A percentile compares a stretch with the other conserved stretches of the same genome.
phyloP scores from a whole-genome alignment of 1,140 invertebrate species.

The Notospermus geniculatus region DNA sequence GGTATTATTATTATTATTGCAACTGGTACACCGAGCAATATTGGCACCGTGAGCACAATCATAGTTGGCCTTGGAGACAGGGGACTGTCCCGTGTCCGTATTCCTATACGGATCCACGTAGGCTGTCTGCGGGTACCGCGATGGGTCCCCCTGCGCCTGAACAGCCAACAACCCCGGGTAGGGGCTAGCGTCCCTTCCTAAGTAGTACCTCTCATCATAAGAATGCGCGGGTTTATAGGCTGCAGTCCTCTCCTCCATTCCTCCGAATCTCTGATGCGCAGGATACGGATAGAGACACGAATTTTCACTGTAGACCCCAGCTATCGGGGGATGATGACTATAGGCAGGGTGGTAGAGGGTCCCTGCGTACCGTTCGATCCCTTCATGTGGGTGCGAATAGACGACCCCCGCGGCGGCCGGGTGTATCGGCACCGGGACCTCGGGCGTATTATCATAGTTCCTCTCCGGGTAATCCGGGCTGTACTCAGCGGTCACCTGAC shows the following conservation, averaged over 20 bases:
- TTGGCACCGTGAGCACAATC: too few relatives aligned
- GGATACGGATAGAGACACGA: conserved; percentile 33
- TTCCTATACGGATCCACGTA: conserved; percentile 4
- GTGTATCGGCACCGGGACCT: conserved; percentile 25
- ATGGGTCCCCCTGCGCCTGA: conserved; percentile 12
- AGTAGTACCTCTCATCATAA: conserved; percentile 38
- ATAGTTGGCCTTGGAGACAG: too few relatives aligned
- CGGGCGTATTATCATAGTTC: conserved; percentile 22
- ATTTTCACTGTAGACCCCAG: conserved; percentile 26
- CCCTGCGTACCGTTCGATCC: conserved; percentile 35
- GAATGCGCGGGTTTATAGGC: conserved; percentile 22
- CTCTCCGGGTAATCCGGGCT: conserved; percentile 22
- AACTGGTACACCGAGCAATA: conserved; percentile 2
- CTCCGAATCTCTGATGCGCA: conserved; percentile 26
- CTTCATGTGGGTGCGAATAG: conserved; percentile 21
- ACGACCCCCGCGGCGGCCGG: conserved; percentile 20
- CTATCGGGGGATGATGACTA: conserved; percentile 29
- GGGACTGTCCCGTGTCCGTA: too few relatives aligned
- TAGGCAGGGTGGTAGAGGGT: conserved; percentile 42
- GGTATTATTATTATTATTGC: conserved; percentile 2
- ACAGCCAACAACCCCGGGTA: conserved; percentile 34
- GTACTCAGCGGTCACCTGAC: conserved; percentile 36
- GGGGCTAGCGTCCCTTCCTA: conserved; percentile 29
- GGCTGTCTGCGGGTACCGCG: conserved; percentile 15
- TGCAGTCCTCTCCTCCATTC: conserved; percentile 29